Evolutionary conservation across 1,140 invertebrate genomes (phyloP).

Genomic region (Pogonomyrmex californicus): DNA sequence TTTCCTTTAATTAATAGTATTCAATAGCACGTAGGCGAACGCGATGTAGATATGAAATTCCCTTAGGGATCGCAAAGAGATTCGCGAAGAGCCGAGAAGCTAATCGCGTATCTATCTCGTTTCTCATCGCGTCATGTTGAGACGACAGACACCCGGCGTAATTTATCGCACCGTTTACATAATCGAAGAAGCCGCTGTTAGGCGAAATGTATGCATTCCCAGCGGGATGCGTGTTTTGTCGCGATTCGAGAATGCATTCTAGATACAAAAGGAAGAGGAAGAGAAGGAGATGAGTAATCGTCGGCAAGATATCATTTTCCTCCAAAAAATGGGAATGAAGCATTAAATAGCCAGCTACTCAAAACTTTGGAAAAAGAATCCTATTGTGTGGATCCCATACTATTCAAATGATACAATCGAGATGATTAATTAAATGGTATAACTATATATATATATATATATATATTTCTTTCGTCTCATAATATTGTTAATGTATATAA

Average conservation of each 20-base stretch:
- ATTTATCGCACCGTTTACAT: slow-evolving; percentile 63
- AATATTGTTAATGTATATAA: neutral
- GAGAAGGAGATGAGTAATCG: slow-evolving; percentile 40
- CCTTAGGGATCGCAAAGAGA: slow-evolving; percentile 17
- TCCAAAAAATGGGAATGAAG: slow-evolving; percentile 42
- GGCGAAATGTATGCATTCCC: slow-evolving; percentile 45
- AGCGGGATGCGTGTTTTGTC: slow-evolving; percentile 41
- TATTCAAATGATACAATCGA: neutral
- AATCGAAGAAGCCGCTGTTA: slow-evolving; percentile 58
- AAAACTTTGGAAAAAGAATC: slow-evolving; percentile 4
- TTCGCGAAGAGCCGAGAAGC: slow-evolving; percentile 31
- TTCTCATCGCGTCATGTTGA: slow-evolving; percentile 46
- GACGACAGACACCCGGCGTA: slow-evolving; percentile 43
- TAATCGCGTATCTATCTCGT: slow-evolving; percentile 58
- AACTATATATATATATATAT: neutral
- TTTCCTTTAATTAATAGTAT: slow-evolving; percentile 41
- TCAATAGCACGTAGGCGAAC: slow-evolving; percentile 10
- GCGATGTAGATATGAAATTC: neutral
- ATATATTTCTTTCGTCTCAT: neutral
- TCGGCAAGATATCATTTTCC: slow-evolving; percentile 24
- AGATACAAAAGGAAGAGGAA: slow-evolving; percentile 28
- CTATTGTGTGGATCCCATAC: neutral
- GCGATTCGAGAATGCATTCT: slow-evolving; percentile 22
- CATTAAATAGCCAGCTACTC: slow-evolving; percentile 16
- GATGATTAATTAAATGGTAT: neutral